Evolutionary conservation across 2,113 vertebrate genomes (phyloP).

Genomic region (Hippotragus niger): DNA sequence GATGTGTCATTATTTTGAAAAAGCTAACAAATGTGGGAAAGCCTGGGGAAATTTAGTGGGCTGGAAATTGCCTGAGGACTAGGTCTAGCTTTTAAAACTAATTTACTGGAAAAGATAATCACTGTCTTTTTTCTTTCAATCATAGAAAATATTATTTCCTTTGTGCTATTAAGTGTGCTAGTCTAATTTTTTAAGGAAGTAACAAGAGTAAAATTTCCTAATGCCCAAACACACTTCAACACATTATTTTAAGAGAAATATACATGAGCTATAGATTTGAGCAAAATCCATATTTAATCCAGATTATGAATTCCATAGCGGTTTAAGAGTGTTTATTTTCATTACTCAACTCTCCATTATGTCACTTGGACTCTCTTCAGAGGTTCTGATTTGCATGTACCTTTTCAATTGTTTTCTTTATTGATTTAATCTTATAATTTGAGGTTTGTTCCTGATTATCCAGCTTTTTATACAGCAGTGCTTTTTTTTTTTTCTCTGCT

Average conservation of each 20-base stretch:
- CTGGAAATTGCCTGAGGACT: not conserved
- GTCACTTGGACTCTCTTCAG: not conserved
- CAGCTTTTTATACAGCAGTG: constrained; percentile 75
- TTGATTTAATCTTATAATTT: constrained; percentile 52
- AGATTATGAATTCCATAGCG: constrained; percentile 16
- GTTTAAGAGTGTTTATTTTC: not conserved
- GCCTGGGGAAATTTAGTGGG: not conserved
- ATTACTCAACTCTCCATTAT: not conserved
- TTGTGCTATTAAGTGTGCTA: not conserved
- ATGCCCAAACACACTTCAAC: not conserved
- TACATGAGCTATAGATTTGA: not conserved
- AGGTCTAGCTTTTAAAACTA: not conserved
- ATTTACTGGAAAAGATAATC: not conserved
- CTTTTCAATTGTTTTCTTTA: constrained; percentile 33
- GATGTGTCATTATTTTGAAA: not conserved
- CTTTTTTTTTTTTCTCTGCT: constrained; percentile 67
- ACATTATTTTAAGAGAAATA: constrained; percentile 33
- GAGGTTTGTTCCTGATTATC: constrained; percentile 53
- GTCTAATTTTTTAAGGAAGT: not conserved
- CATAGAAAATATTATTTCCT: not conserved
- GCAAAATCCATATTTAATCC: constrained; percentile 47
- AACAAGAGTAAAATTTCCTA: not conserved
- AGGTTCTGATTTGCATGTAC: not conserved
- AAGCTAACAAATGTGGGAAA: not conserved
- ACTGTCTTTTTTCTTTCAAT: not conserved